These are phyloP conservation scores for Orycteropus afer DNA, from an alignment of 2,113 vertebrate species.

Conservation along the genomic window DNA sequence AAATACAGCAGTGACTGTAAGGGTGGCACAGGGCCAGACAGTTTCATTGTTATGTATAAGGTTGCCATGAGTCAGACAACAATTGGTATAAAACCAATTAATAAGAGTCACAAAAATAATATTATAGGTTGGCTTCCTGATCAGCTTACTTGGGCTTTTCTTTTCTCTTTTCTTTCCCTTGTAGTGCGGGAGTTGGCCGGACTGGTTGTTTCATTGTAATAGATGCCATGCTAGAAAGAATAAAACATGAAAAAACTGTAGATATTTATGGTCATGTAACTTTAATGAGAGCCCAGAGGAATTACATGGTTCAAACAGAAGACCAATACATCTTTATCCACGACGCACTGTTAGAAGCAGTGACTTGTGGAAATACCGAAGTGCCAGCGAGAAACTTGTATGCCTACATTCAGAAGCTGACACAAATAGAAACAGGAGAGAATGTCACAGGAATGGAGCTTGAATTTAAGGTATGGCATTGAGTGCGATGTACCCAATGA, in stretches of 20 bases:
- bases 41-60: background rate
- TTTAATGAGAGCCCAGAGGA: slow-evolving; percentile 98
- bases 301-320: slow-evolving; percentile 99
- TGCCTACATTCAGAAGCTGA: slow-evolving; percentile 99
- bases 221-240: slow-evolving; percentile 99
- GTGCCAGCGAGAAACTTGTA: slow-evolving; percentile 99
- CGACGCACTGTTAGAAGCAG: slow-evolving; percentile 97
- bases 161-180: slow-evolving; percentile 66
- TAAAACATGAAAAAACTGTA: slow-evolving; percentile 99
- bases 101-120: background rate
- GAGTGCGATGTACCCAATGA: background rate
- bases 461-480: slow-evolving; percentile 95
- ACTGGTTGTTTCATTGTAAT: slow-evolving; percentile 99
- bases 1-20: background rate
- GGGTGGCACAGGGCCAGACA: background rate
- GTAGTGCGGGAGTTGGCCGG: slow-evolving; percentile 96
- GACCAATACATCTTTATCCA: slow-evolving; percentile 99
- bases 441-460: slow-evolving; percentile 99
- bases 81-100: background rate
- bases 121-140: background rate
- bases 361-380: slow-evolving; percentile 99
- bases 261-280: slow-evolving; percentile 99
- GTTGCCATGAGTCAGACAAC: no score
- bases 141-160: background rate
- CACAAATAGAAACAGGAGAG: slow-evolving; percentile 97